Base-by-base conservation (phyloP, 2,113 vertebrate species). In the Tupaia tana region DNA sequence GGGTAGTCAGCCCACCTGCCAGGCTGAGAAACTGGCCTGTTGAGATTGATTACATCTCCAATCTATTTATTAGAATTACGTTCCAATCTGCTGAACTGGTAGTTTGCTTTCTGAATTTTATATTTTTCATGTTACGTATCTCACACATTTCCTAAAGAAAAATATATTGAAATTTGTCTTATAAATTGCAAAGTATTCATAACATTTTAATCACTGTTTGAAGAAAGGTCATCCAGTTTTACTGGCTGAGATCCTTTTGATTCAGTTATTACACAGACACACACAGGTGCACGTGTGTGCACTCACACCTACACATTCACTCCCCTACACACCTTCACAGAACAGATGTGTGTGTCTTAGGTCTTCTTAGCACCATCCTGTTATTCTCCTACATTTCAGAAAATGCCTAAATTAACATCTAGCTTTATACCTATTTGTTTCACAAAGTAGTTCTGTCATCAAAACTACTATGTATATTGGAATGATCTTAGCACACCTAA, bases 211-310 rank as follows among this genome's bases (percentile, higher is more conserved):
- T 80, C 82, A 31, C 7, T 84, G 10, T 34, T 93, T 75, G 25
- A 94, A 90, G 52, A 85, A 77, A 84, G 12, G 43, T 82, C 79
- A 90, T 86, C 34, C 61, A 66, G 34, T 66, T 93, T 91, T 83
- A 59, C 69, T 95, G 87, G 74, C 70, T 89, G 22, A 22, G 27
- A 43, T 87, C 94, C 56, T 83, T 95, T 94, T 86, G 59, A 75
- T 20, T 79, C 78, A 16, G 4, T 78, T 69, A 63, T 91, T 85
- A 22, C 52, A 64, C 1, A 56, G 63, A 25, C 19, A 20, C 15
- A n/a, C 25, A 27, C 29, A n/a, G 6, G 11, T 7, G 43, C 31
- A 66, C 5, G 20, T 4, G 18, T 16, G 15, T 59, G 34, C 66
- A 10, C 91, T 56, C 22, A 14, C 20, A 9, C 29, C 43, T 56